Evolutionary conservation across 2,888 invertebrate genomes (phyloP), one percentile per base, ranked within the genome.

Genomic region (Noctuana brunneofusca): DNA sequence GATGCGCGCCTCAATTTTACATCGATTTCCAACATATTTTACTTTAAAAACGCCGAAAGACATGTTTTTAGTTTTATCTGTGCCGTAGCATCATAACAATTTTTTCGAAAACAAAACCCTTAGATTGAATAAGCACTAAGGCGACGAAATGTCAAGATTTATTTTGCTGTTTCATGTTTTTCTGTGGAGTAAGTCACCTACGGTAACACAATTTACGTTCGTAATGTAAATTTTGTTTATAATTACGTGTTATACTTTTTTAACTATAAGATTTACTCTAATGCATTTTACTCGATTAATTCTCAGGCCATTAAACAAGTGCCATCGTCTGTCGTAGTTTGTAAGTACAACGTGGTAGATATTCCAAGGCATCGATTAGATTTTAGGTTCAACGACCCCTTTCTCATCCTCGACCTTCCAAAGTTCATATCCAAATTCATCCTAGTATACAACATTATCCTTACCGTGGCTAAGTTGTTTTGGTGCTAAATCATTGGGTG

Each of bases 271-370:
- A 73, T 80, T 82, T 84, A 86, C 80, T 89, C 81, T 89, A 85
- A 87, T 90, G 89, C 89, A 90, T 91, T 90, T 90, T 90, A 90
- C 87, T 87, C 86, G 86, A 84, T 83, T 88, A 84, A 90, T 89
- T 90, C 87, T 89, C 89, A 89, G 90, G 91, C 91, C 91, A 91
- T 91, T 88, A 85, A 85, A 80, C 77, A 85, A 87, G 91, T 91
- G 91, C 91, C 91, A 91, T 91, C 86, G 86, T 87, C 84, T 88
- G 81, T 80, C 62, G 71, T 89, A 89, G 87, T 79, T 83, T 75
- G 72, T 89, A 89, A 87, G 88, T 85, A 79, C 83, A 84, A 83
- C 78, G 78, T 81, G 74, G 74, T 78, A 78, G 70, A 80, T 81
- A 81, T 83, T 83, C 77, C 78, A 82, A 80, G 77, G 72, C 80